Conservation (phyloP, 2,113 vertebrate genomes). For the Toxostoma redivivum region DNA sequence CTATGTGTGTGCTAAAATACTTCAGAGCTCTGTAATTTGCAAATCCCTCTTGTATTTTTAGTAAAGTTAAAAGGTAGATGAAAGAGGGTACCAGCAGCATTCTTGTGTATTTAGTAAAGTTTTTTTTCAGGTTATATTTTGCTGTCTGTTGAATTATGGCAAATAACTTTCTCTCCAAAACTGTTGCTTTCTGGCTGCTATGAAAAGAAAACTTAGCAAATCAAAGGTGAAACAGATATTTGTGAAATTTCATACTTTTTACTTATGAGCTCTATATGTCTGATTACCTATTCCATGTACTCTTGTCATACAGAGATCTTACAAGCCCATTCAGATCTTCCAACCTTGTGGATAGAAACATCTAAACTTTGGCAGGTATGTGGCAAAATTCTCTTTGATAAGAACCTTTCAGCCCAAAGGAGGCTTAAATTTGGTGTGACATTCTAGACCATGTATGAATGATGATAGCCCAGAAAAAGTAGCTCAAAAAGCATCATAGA, state of each 20-base stretch:
- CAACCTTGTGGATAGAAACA: background rate
- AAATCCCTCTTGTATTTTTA: slow-evolving; percentile 40
- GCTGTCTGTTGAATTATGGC: background rate
- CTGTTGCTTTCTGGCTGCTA: background rate
- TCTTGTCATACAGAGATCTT: background rate
- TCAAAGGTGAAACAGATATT: background rate
- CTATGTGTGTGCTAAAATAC: background rate
- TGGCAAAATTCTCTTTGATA: background rate
- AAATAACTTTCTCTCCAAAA: background rate
- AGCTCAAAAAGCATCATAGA: background rate
- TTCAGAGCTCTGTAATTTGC: slow-evolving; percentile 45
- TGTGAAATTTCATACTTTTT: background rate
- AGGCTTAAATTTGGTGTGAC: background rate
- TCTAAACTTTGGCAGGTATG: background rate
- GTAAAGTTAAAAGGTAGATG: slow-evolving; percentile 10
- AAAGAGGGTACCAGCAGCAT: background rate
- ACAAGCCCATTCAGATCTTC: background rate
- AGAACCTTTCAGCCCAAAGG: background rate
- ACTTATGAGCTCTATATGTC: background rate
- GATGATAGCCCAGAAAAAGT: background rate
- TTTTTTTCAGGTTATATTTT: slow-evolving; percentile 26
- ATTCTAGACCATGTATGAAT: background rate
- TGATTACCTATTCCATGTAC: background rate
- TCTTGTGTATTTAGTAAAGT: background rate
- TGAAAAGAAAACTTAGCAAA: background rate